phyloP scores from a whole-genome alignment of 2,888 invertebrate species.

The Lumbricus terrestris region DNA sequence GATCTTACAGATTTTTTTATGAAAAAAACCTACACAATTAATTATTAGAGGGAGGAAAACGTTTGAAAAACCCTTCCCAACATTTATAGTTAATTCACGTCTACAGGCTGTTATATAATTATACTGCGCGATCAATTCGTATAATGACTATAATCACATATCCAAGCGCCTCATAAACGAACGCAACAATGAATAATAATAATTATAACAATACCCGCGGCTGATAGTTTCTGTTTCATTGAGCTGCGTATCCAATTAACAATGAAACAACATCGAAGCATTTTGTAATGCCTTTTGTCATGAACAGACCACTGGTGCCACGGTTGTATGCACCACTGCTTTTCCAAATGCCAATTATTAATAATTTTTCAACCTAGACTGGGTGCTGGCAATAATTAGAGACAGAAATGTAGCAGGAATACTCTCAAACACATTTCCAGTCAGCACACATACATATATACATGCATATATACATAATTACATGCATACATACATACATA shows the following conservation, averaged over 20 bases:
- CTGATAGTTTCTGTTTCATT: background rate
- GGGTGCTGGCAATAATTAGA: background rate
- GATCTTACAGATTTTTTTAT: background rate
- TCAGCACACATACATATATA: no score
- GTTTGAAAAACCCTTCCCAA: background rate
- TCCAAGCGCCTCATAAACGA: background rate
- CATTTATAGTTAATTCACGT: background rate
- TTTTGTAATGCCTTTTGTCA: background rate
- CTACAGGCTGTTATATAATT: background rate
- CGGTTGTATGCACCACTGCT: background rate
- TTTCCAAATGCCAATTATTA: background rate
- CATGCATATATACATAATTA: background rate
- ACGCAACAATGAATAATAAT: background rate
- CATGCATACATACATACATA: constrained; percentile 15
- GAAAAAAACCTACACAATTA: background rate
- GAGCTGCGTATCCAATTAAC: background rate
- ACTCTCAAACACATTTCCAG: background rate
- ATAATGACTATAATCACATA: background rate
- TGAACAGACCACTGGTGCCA: background rate
- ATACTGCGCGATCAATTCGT: background rate
- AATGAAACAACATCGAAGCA: background rate
- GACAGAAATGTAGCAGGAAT: background rate
- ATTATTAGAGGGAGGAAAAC: background rate
- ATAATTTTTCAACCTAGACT: background rate
- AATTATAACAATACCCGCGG: no score